Conservation (phyloP, 2,113 vertebrate genomes). For the Microtus montanus region DNA sequence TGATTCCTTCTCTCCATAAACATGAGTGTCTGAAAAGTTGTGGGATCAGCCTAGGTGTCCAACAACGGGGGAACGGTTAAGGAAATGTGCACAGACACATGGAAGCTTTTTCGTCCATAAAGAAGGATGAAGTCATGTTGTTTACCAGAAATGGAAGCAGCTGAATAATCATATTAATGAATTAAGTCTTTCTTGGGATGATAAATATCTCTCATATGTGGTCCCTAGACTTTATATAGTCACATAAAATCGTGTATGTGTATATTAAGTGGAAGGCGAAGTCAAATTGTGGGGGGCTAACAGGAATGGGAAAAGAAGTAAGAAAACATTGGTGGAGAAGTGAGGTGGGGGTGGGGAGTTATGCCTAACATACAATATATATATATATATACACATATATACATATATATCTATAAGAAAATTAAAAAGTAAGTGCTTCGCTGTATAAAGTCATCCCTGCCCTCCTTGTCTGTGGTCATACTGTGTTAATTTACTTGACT, state of each 20-base stretch:
- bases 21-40: not conserved
- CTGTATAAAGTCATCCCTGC: not conserved
- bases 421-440: not conserved
- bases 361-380: not conserved
- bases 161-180: not conserved
- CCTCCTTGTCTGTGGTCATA: not conserved
- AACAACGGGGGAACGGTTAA: fast-evolving
- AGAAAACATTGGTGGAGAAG: not conserved
- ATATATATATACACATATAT: too few relatives aligned
- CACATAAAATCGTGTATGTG: not conserved
- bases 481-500: not conserved
- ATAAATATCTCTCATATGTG: not conserved
- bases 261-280: not conserved
- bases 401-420: too few relatives aligned
- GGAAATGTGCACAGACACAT: too few relatives aligned
- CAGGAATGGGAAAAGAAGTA: not conserved
- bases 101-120: not conserved
- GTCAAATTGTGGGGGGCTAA: not conserved
- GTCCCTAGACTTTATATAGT: not conserved
- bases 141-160: not conserved
- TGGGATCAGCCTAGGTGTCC: not conserved
- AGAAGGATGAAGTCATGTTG: not conserved
- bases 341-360: not conserved
- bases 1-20: not conserved
- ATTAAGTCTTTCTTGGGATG: not conserved